These are phyloP conservation scores for Camponotus floridanus DNA, from an alignment of 1,140 invertebrate genomes.

Conservation along the genomic window DNA sequence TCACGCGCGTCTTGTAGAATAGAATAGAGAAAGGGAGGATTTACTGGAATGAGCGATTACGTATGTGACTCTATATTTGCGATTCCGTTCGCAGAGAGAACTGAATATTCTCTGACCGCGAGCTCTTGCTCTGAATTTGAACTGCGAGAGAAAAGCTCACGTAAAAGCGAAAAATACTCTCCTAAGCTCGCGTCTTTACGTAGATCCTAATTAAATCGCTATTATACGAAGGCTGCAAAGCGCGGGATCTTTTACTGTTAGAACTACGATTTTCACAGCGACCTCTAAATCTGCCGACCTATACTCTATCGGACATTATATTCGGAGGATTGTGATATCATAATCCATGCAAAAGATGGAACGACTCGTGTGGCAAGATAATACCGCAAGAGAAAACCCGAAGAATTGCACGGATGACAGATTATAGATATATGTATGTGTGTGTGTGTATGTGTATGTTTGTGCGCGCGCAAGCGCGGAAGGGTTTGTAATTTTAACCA, in stretches of 20 bases:
- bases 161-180: slow-evolving; percentile 30
- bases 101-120: slow-evolving; percentile 36
- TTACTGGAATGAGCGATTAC: background rate
- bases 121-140: background rate
- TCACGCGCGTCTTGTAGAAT: background rate
- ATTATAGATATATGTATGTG: background rate
- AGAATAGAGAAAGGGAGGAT: background rate
- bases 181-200: slow-evolving; percentile 7
- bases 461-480: background rate
- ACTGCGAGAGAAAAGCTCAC: background rate
- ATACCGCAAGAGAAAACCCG: background rate
- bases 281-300: slow-evolving; percentile 6
- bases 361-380: background rate
- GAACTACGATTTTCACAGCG: slow-evolving; percentile 13
- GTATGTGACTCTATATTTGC: slow-evolving; percentile 24
- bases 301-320: slow-evolving; percentile 28
- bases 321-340: background rate
- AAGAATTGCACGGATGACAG: background rate
- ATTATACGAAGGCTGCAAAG: background rate
- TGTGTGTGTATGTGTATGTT: background rate
- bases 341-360: slow-evolving; percentile 9
- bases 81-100: background rate
- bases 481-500: background rate
- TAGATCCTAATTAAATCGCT: slow-evolving; percentile 53
- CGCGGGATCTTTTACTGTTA: background rate